Percentiles rank a stretch among this genome's conserved stretches.
phyloP scores from a whole-genome alignment of 2,113 vertebrate species.

The Labrus mixtus region DNA sequence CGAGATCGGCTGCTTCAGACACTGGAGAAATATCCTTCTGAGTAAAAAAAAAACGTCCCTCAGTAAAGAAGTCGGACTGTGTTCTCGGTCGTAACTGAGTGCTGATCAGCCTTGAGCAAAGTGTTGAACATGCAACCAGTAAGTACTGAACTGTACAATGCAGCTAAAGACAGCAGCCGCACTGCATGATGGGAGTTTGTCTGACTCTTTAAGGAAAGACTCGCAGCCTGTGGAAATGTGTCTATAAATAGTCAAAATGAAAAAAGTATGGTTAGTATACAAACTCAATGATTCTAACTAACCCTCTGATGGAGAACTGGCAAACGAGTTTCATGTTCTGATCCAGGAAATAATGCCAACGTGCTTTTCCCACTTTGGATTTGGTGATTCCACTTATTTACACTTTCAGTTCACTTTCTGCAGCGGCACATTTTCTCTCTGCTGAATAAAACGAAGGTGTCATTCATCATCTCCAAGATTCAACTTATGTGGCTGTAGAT shows the following conservation, averaged over 20 bases:
- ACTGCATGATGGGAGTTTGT: constrained; percentile 29
- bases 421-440: too few relatives aligned
- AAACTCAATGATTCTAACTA: background rate
- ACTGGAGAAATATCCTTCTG: background rate
- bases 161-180: constrained; percentile 20
- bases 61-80: background rate
- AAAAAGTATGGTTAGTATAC: too few relatives aligned
- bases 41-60: background rate
- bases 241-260: background rate
- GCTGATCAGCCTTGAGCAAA: background rate
- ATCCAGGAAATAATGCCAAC: background rate
- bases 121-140: background rate
- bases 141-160: background rate
- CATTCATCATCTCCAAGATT: too few relatives aligned
- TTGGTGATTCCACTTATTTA: too few relatives aligned
- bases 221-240: background rate
- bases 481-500: background rate
- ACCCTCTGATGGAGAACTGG: background rate
- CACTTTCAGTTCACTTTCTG: too few relatives aligned
- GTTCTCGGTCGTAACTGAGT: background rate
- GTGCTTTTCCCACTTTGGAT: too few relatives aligned
- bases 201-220: background rate
- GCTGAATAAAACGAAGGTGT: too few relatives aligned
- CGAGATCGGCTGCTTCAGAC: constrained; percentile 11
- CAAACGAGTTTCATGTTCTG: too few relatives aligned